A percentile compares a stretch with the other conserved stretches of the same genome.
Conservation (phyloP, 2,113 vertebrate species). For the Reinhardtius hippoglossoides region DNA sequence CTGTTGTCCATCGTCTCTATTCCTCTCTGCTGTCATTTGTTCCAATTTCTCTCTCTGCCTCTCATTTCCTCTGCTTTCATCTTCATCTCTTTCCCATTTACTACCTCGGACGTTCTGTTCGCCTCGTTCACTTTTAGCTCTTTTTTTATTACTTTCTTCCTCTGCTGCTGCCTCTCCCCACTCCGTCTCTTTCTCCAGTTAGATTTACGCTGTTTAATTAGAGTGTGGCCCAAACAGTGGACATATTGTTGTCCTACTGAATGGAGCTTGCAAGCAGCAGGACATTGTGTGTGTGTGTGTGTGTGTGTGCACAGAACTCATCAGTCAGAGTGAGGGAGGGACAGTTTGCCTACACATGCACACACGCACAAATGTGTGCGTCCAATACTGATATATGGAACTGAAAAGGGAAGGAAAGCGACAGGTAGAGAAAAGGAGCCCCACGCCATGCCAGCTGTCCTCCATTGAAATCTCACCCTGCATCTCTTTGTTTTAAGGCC, state of each 20-base stretch:
- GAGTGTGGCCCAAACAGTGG: conserved; percentile 66
- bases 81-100: conserved; percentile 36
- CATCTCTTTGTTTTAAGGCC: conserved; percentile 66
- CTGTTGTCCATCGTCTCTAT: conserved; percentile 50
- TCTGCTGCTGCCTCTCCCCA: conserved; percentile 39
- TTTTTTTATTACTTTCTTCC: conserved; percentile 28
- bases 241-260: conserved; percentile 72
- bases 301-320: conserved; percentile 48
- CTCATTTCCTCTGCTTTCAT: conserved; percentile 30
- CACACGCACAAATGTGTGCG: not conserved
- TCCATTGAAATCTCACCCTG: conserved; percentile 59
- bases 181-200: conserved; percentile 46
- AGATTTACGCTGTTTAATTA: conserved; percentile 71
- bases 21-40: conserved; percentile 43
- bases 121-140: conserved; percentile 27
- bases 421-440: conserved; percentile 57
- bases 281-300: conserved; percentile 47
- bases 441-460: conserved; percentile 63
- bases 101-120: conserved; percentile 20
- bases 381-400: conserved; percentile 38
- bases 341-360: conserved; percentile 5
- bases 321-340: conserved; percentile 49
- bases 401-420: conserved; percentile 37
- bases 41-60: conserved; percentile 36
- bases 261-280: conserved; percentile 56